A percentile compares a stretch with the other conserved stretches of the same genome.
Evolutionary conservation across 2,888 invertebrate genomes (phyloP).

Genomic region (Rhorus exstirpatorius): DNA sequence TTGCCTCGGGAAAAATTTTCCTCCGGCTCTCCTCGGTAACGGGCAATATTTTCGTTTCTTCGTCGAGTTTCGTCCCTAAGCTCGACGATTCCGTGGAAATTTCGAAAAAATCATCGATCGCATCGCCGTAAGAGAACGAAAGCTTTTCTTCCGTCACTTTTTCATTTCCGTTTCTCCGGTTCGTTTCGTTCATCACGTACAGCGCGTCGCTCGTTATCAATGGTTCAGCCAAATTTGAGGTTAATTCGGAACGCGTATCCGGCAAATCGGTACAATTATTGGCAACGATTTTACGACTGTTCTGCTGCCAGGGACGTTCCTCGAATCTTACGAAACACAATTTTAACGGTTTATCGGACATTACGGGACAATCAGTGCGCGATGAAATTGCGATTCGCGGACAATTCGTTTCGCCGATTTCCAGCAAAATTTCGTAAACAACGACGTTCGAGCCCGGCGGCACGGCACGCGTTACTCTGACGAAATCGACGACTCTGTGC

Average conservation of each 20-base stretch:
- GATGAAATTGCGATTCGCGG: slow-evolving; percentile 76
- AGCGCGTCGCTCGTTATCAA: slow-evolving; percentile 24
- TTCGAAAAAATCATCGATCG: slow-evolving; percentile 67
- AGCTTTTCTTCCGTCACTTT: background rate
- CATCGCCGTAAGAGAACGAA: too few species aligned
- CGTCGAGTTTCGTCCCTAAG: slow-evolving; percentile 29
- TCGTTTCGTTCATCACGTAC: too few species aligned
- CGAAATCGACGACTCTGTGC: slow-evolving; percentile 79
- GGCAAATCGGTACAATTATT: slow-evolving; percentile 82
- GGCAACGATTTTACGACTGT: slow-evolving; percentile 77
- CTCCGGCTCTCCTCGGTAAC: slow-evolving; percentile 74
- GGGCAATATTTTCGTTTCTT: slow-evolving; percentile 43
- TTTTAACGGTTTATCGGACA: slow-evolving; percentile 76
- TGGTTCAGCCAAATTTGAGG: slow-evolving; percentile 64
- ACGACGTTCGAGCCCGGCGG: slow-evolving; percentile 80
- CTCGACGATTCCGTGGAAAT: too few species aligned
- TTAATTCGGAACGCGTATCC: slow-evolving; percentile 74
- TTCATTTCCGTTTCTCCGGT: background rate
- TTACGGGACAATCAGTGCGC: slow-evolving; percentile 79
- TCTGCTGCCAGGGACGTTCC: slow-evolving; percentile 79
- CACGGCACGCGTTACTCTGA: slow-evolving; percentile 80
- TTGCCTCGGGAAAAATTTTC: slow-evolving; percentile 72
- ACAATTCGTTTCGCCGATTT: slow-evolving; percentile 82
- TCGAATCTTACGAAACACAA: slow-evolving; percentile 81
- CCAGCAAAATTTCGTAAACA: slow-evolving; percentile 80